phyloP scores from a whole-genome alignment of 2,888 invertebrate species.

The Herminia tarsipennalis region DNA sequence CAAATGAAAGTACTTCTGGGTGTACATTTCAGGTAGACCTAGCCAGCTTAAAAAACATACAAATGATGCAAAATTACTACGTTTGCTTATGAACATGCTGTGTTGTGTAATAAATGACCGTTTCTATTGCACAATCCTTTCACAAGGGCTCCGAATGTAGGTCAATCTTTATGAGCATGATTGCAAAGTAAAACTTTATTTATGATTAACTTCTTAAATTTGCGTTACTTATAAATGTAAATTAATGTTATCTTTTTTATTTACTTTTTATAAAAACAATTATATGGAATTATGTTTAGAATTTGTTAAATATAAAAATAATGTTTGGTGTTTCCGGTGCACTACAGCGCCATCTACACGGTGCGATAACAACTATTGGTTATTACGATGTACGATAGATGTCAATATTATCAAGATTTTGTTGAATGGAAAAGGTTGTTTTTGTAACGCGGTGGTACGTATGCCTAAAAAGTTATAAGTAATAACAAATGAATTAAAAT shows the following conservation, averaged over 20 bases:
- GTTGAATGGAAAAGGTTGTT: too few species aligned
- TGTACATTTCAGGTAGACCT: conserved; percentile 46
- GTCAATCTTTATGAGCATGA: conserved; percentile 81
- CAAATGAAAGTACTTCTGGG: conserved; percentile 45
- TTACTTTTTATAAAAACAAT: not conserved
- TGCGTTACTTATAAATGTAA: not conserved
- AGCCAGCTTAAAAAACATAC: conserved; percentile 59
- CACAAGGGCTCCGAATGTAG: conserved; percentile 85
- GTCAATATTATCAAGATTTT: conserved; percentile 4
- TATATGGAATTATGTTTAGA: conserved; percentile 1
- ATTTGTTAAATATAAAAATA: conserved; percentile 5
- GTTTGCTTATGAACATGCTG: conserved; percentile 80
- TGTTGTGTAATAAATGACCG: conserved; percentile 85
- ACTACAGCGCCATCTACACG: conserved; percentile 41
- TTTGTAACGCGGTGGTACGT: too few species aligned
- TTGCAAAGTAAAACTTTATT: conserved; percentile 57
- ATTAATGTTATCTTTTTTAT: conserved; percentile 1
- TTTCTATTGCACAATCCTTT: conserved; percentile 86
- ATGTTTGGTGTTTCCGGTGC: conserved; percentile 36
- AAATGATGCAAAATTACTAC: conserved; percentile 76
- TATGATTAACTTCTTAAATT: conserved; percentile 9
- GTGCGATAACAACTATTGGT: conserved; percentile 1
- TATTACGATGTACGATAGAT: conserved; percentile 18
- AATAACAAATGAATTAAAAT: too few species aligned
- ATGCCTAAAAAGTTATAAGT: too few species aligned